Evolutionary conservation across 2,113 vertebrate species (phyloP), one percentile per base, ranked within the genome.

Genomic region (Monarcha castaneiventris): DNA sequence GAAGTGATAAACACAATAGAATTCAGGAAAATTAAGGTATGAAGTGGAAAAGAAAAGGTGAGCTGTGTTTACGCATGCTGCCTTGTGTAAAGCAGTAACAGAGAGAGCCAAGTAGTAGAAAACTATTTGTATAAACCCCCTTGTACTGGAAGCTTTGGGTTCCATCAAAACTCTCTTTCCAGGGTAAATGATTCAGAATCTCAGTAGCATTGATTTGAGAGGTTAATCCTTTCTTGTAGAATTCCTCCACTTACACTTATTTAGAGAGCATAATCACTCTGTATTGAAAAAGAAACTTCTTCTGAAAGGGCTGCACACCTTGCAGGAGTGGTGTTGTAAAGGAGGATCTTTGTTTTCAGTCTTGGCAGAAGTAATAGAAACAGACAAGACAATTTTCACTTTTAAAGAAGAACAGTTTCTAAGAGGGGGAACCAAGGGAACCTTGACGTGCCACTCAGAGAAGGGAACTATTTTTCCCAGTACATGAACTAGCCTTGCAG

Each of bases 21-120:
- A 96, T 94, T 97, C 48, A 72, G 73, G 52, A 77, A 87, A 91
- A 87, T 94, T 94, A 97, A 87, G 66, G 94, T 85, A 86, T 81
- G 93, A 96, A 66, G 56, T 95, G 63, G 95, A 83, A 96, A 97
- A 97, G 94, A 93, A 96, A 96, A 94, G 52, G 73, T 52, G 83
- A 92, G 73, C 25, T 89, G 35, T 89, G 39, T 94, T 96, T 92
- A 90, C 93, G 55, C 55, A 84, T 68, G 81, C 81, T 93, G 74
- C 56, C 68, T 93, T 84, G 73, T 12, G 10, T 82, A 77, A 94
- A 96, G 76, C 52, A 96, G 87, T 77, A 19, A 1, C 32, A 61
- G 84, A 96, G 71, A 91, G 90, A 51, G 35, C 37, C 76, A 95
- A 91, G 78, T 23, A 94, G 35, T 72, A 84, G 2, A 20, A 85